Evolutionary conservation across 2,888 invertebrate species (phyloP).

Genomic region (Gandaritis pyraliata): DNA sequence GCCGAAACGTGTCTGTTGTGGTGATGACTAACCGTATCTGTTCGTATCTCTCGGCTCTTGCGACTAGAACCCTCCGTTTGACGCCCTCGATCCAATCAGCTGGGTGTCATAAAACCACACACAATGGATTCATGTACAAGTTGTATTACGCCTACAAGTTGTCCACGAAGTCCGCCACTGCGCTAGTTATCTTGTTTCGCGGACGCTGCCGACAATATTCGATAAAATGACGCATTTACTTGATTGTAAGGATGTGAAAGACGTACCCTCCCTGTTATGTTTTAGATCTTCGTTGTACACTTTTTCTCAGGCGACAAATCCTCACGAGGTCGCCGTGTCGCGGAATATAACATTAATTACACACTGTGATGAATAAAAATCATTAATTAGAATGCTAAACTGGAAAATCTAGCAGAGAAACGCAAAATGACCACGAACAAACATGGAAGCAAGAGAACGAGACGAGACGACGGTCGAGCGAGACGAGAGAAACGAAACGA

Average conservation of each 20-base stretch:
- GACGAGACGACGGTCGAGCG: no score
- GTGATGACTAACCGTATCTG: conserved; percentile 79
- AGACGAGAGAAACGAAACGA: no score
- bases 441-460: conserved; percentile 76
- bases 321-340: conserved; percentile 78
- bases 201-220: conserved; percentile 68
- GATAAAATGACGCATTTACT: conserved; percentile 84
- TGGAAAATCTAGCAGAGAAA: conserved; percentile 81
- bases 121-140: conserved; percentile 44
- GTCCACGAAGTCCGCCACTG: conserved; percentile 43
- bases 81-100: conserved; percentile 80
- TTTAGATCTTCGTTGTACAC: conserved; percentile 75
- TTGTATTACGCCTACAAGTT: conserved; percentile 40
- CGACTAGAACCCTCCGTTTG: conserved; percentile 60
- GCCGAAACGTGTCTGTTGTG: conserved; percentile 68
- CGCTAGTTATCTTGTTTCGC: conserved; percentile 55
- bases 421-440: conserved; percentile 83
- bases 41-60: conserved; percentile 70
- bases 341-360: conserved; percentile 82
- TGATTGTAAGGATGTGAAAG: conserved; percentile 79
- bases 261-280: conserved; percentile 82
- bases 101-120: conserved; percentile 66
- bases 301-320: conserved; percentile 78
- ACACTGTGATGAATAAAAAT: conserved; percentile 70
- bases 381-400: conserved; percentile 75